phyloP scores from a whole-genome alignment of 2,113 vertebrate species.

The Leptobrachium ailaonicum region DNA sequence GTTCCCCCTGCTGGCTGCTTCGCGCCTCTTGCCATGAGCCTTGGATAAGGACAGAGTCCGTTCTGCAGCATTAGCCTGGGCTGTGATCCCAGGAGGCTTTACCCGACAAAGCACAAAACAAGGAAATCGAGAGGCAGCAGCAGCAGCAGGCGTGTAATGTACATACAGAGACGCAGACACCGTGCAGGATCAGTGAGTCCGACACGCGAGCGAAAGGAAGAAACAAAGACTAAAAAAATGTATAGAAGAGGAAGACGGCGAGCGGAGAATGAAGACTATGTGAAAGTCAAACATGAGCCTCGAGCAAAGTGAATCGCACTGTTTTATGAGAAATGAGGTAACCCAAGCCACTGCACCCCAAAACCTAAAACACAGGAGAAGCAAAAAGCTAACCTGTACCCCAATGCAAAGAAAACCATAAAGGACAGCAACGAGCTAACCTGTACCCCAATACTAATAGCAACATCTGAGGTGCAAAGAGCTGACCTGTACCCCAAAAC shows the following conservation, averaged over 20 bases:
- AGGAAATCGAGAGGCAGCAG: constrained; percentile 20
- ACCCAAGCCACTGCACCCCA: too few relatives aligned
- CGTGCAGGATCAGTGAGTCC: neutral
- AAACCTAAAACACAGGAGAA: too few relatives aligned
- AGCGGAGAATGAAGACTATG: too few relatives aligned
- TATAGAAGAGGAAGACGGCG: neutral
- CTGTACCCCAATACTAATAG: too few relatives aligned
- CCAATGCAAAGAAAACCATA: too few relatives aligned
- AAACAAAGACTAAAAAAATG: neutral
- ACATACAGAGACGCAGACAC: neutral
- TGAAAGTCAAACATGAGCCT: too few relatives aligned
- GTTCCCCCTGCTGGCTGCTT: constrained; percentile 6
- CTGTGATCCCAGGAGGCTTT: constrained; percentile 5
- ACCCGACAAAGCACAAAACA: constrained; percentile 28
- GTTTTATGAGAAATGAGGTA: too few relatives aligned
- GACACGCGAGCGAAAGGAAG: neutral
- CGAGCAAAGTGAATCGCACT: too few relatives aligned
- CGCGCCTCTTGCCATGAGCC: neutral
- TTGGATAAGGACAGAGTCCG: constrained; percentile 14
- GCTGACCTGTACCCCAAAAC: too few relatives aligned
- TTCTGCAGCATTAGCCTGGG: constrained; percentile 28
- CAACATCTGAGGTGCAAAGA: too few relatives aligned
- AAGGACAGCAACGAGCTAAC: too few relatives aligned
- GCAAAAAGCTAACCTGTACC: too few relatives aligned
- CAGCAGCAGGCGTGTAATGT: constrained; percentile 4